Base-by-base conservation (phyloP, 2,888 invertebrate genomes). In the Cosmia pyralina region DNA sequence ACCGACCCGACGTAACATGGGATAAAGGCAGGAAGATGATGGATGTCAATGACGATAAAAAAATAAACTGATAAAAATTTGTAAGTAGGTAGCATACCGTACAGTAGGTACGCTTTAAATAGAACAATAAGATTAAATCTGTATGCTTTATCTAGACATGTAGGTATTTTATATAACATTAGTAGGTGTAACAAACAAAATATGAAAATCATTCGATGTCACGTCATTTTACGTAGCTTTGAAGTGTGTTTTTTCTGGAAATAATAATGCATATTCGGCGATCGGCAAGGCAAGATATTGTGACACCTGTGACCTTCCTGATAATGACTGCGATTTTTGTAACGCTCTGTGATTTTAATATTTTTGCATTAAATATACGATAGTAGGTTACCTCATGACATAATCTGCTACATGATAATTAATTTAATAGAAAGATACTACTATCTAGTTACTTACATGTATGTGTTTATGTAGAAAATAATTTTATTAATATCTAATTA, bases 271-370 rank as follows among this genome's bases (percentile, higher is more conserved):
- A 55, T 28, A 58, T 69, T 63, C 19, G 52, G 52, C 11, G 41
- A 57, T 82, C 50, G 63, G 57, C 63, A 77, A 69, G 71, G 34
- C 65, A 55, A 69, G 48, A 63, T 63, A 65, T 19, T 50, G 57
- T n/a, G 62, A 69, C 75, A 83, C 62, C 75, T 71, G 71, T 72
- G 73, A 76, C 85, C 79, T 83, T 79, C 73, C 59, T 74, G 72
- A 77, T 77, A 81, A 70, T 66, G 5, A 59, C 67, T 46, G 57
- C 4, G 22, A 6, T 34, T 62, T 69, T 71, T 64, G n/a, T 79
- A 68, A 62, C 58, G 57, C 34, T 48, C 53, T 52, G 60, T 82
- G 65, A 79, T 81, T 82, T 81, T 28, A n/a, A 63, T 62, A 63
- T 57, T 19, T 55, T 44, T 50, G 53, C 6, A 13, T 22, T 22